phyloP scores from a whole-genome alignment of 2,888 invertebrate species.

The Ommatoiulus sabulosus region DNA sequence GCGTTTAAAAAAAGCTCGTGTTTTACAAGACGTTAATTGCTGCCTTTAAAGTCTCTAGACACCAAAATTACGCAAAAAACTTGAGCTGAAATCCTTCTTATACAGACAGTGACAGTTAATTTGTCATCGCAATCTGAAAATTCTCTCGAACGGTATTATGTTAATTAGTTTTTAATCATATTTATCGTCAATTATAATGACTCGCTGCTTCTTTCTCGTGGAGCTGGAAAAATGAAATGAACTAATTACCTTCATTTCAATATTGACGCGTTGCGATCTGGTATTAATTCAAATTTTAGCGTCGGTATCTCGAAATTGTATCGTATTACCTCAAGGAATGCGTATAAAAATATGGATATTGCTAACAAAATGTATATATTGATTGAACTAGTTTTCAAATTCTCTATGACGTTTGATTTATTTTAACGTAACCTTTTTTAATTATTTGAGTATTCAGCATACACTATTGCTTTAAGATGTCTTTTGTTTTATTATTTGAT shows the following conservation, averaged over 20 bases:
- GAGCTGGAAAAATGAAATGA: background rate
- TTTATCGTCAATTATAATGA: slow-evolving; percentile 15
- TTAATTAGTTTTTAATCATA: slow-evolving; percentile 31
- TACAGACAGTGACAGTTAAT: slow-evolving; percentile 30
- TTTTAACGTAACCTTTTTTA: too few species aligned
- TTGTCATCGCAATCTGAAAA: slow-evolving; percentile 5
- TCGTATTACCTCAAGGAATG: too few species aligned
- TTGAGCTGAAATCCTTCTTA: background rate
- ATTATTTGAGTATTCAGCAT: background rate
- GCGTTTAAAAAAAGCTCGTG: background rate
- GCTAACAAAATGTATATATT: too few species aligned
- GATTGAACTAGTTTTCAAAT: too few species aligned
- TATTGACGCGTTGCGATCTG: background rate
- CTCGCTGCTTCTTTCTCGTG: background rate
- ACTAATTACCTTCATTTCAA: background rate
- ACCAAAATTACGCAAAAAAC: background rate
- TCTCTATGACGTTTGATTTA: too few species aligned
- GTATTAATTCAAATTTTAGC: too few species aligned
- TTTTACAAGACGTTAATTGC: slow-evolving; percentile 30
- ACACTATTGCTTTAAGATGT: background rate
- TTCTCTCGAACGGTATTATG: slow-evolving; percentile 15
- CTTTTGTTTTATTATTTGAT: background rate
- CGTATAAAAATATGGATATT: too few species aligned
- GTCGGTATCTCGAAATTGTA: too few species aligned
- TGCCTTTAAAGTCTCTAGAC: slow-evolving; percentile 16